These are phyloP conservation scores for Notocelia uddmanniana DNA, from an alignment of 2,888 invertebrate genomes.

Conservation along the genomic window DNA sequence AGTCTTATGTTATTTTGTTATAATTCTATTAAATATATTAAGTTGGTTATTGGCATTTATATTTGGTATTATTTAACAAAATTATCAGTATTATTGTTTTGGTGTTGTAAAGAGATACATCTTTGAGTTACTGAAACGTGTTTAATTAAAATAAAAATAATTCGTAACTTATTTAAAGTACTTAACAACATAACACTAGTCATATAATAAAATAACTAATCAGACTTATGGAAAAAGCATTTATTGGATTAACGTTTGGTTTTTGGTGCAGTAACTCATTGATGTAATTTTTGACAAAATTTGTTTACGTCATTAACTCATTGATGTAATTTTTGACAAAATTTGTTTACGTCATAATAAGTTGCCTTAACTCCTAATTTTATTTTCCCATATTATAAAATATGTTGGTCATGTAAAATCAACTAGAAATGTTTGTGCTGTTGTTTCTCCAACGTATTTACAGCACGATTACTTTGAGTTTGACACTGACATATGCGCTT, in stretches of 20 bases:
- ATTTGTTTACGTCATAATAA: not conserved
- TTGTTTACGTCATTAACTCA: too few relatives aligned
- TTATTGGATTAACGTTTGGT: slow-evolving; percentile 8
- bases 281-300: slow-evolving; percentile 5
- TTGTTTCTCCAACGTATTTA: too few relatives aligned
- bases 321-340: too few relatives aligned
- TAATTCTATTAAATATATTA: slow-evolving; percentile 44
- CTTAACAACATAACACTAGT: slow-evolving; percentile 4
- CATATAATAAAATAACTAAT: slow-evolving; percentile 8
- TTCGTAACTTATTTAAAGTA: slow-evolving; percentile 3
- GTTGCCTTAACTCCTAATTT: not conserved
- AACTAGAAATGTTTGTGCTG: too few relatives aligned
- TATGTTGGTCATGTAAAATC: too few relatives aligned
- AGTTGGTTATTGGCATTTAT: slow-evolving; percentile 51
- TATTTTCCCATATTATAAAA: too few relatives aligned
- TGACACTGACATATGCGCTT: too few relatives aligned
- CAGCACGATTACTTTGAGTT: too few relatives aligned
- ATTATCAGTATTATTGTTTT: slow-evolving; percentile 46
- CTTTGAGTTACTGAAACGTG: slow-evolving; percentile 15
- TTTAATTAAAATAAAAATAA: not conserved
- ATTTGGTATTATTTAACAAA: slow-evolving; percentile 40
- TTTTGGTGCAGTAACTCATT: slow-evolving; percentile 17
- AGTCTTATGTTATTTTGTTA: slow-evolving; percentile 55
- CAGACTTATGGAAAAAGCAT: slow-evolving; percentile 6
- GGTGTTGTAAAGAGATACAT: slow-evolving; percentile 32